Percentiles rank a stretch among this genome's conserved stretches.
These are phyloP conservation scores for Alectoris magna DNA, from an alignment of 2,797 vertebrate species.

Conservation along the genomic window DNA sequence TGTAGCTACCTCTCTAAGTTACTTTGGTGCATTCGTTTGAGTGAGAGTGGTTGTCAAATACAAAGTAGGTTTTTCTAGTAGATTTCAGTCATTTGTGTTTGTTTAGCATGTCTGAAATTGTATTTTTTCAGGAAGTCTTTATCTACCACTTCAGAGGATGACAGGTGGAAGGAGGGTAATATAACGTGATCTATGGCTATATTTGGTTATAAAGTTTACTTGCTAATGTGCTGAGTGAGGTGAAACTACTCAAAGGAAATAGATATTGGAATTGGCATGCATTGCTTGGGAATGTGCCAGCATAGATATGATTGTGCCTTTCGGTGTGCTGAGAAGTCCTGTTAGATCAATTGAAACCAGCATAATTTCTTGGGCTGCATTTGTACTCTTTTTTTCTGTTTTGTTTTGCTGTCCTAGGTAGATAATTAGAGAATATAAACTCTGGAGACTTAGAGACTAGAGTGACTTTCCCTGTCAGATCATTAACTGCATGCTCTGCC, in stretches of 20 bases:
- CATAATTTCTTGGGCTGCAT: not conserved
- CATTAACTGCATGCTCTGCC: not conserved
- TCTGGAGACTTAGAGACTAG: not conserved
- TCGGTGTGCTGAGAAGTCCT: not conserved
- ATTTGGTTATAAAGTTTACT: not conserved
- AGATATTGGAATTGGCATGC: not conserved
- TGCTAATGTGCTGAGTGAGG: not conserved
- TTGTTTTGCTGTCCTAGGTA: not conserved
- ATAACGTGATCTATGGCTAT: not conserved
- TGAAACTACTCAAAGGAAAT: not conserved
- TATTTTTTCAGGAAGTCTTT: not conserved
- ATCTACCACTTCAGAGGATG: not conserved
- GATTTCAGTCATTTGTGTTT: not conserved
- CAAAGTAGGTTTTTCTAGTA: not conserved
- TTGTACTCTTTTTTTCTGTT: not conserved
- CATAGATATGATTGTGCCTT: not conserved
- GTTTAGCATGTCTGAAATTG: not conserved
- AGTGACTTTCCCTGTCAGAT: not conserved
- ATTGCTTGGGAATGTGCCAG: not conserved
- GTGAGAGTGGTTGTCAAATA: not conserved
- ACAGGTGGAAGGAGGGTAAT: not conserved
- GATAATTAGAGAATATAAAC: not conserved
- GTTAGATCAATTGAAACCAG: not conserved
- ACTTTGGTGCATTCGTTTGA: not conserved
- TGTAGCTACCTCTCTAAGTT: not conserved